Percentiles rank a stretch among this genome's conserved stretches.
These are phyloP conservation scores for Drosophila subobscura DNA, from an alignment of 1,140 invertebrate genomes.

Conservation along the genomic window DNA sequence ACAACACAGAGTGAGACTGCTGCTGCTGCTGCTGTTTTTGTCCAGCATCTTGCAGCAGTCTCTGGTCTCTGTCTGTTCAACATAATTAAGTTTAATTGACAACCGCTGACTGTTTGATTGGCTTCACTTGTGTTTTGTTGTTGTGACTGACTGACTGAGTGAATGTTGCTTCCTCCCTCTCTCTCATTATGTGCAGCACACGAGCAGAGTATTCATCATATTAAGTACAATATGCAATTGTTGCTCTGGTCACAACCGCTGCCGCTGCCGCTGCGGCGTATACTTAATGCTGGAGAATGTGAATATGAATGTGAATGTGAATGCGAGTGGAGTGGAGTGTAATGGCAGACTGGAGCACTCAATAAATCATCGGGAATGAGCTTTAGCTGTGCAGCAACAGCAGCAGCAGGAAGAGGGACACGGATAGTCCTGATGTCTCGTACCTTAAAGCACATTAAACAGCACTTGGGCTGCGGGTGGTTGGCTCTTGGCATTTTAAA, in stretches of 20 bases:
- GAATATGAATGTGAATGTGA: not conserved
- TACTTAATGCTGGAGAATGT: conserved; percentile 29
- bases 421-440: too few species aligned
- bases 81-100: conserved; percentile 54
- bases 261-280: conserved; percentile 15
- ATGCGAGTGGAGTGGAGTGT: not conserved
- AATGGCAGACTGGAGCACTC: conserved; percentile 26
- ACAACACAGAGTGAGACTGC: not conserved
- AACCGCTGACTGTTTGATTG: conserved; percentile 53
- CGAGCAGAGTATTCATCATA: conserved; percentile 36
- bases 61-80: conserved; percentile 19
- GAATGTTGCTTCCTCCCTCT: conserved; percentile 8
- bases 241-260: conserved; percentile 33
- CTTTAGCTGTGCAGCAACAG: conserved; percentile 14
- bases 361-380: conserved; percentile 50
- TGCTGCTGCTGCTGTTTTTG: not conserved
- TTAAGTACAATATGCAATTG: conserved; percentile 52
- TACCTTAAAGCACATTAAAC: too few species aligned
- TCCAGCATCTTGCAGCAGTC: conserved; percentile 31
- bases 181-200: conserved; percentile 22
- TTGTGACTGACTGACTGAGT: conserved; percentile 2
- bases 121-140: conserved; percentile 36
- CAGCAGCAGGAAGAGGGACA: too few species aligned
- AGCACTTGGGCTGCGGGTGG: too few species aligned
- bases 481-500: too few species aligned